A percentile compares a stretch with the other conserved stretches of the same genome.
Conservation (phyloP, 2,113 vertebrate species). For the Otis tarda region DNA sequence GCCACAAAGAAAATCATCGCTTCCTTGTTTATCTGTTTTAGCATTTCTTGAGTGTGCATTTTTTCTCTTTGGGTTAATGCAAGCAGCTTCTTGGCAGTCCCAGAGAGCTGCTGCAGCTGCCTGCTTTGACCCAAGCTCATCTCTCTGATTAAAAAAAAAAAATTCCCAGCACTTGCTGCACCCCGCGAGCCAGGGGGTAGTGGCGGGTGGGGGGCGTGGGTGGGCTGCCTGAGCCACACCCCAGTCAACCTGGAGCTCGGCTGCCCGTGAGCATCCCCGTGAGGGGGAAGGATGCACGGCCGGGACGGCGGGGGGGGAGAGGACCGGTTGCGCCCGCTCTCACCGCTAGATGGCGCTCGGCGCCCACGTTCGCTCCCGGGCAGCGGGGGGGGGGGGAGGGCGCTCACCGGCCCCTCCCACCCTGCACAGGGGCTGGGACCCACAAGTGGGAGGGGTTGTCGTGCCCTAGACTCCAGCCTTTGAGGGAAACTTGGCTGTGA, state of each 20-base stretch:
- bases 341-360: conserved; percentile 59
- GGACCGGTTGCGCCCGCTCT: neutral
- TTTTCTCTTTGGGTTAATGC: neutral
- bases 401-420: no score
- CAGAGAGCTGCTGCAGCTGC: neutral
- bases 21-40: neutral
- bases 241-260: neutral
- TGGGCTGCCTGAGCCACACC: neutral
- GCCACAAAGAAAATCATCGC: neutral
- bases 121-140: neutral
- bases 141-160: neutral
- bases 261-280: neutral
- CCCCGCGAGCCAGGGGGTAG: accelerated
- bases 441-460: no score
- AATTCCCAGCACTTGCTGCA: no score
- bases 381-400: no score
- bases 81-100: neutral
- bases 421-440: neutral
- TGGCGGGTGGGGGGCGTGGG: no score
- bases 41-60: neutral
- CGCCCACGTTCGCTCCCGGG: neutral
- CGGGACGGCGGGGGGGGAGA: no score
- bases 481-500: neutral
- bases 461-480: neutral
- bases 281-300: no score